Evolutionary conservation across 1,140 invertebrate genomes (phyloP), one percentile per base, ranked within the genome.

Genomic region (Neodiprion virginianus): DNA sequence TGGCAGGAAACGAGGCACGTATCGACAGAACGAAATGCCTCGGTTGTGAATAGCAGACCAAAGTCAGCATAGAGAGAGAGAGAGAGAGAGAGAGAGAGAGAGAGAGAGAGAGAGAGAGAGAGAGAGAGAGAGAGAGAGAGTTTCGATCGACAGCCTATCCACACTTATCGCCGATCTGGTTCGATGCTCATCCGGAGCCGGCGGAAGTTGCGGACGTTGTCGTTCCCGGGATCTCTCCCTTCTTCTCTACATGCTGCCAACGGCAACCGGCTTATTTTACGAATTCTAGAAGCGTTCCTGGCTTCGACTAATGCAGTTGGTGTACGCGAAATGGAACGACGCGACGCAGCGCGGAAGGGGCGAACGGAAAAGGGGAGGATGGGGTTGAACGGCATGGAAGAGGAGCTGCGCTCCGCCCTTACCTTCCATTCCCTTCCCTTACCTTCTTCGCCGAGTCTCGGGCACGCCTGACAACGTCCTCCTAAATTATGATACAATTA

Each of bases 231-330:
- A 14, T 65, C 17, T 69, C 23, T 23, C 11, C 61, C 17, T 69
- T 69, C 67, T 69, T 69, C 67, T 14, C 21, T 69, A 61, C 53
- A 61, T 61, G 11, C 53, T 61, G 53, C 53, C 53, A 61, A 61
- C 11, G 53, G 53, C 8, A 69, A 14, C 21, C 67, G 67, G 40
- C 67, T 21, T 71, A 75, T 75, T 79, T 79, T 78, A 76, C 75
- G 77, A 82, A 82, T 82, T 79, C 79, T 53, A 53, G 14, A 7
- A 61, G 73, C 78, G 77, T 82, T 72, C 74, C 68, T 11, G 71
- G 69, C 75, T 69, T 67, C 67, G 53, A 73, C 78, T 79, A 82
- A 82, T 80, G 76, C 78, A 79, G 78, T 80, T 81, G 53, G 53
- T 61, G 53, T 61, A 61, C 53, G 53, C 53, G 53, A 61, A 61